Conservation (phyloP, 2,888 invertebrate genomes). For the Lysandra coridon region DNA sequence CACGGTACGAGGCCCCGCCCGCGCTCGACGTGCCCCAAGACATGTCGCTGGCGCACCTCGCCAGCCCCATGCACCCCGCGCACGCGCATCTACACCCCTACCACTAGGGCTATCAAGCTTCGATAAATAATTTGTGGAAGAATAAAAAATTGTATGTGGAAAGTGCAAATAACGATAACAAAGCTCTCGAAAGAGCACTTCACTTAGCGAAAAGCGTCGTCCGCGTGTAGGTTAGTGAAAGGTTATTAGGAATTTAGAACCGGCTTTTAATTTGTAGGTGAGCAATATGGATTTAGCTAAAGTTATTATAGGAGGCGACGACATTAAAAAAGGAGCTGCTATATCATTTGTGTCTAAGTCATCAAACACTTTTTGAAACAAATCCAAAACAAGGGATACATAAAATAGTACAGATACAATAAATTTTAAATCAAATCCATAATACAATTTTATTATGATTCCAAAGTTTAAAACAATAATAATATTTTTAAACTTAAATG, state of each 20-base stretch:
- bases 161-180: background rate
- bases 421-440: background rate
- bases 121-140: background rate
- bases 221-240: slow-evolving; percentile 17
- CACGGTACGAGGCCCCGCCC: slow-evolving; percentile 17
- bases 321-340: background rate
- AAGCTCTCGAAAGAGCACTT: background rate
- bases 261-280: slow-evolving; percentile 8
- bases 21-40: slow-evolving; percentile 64
- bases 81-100: slow-evolving; percentile 14
- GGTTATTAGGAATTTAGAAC: background rate
- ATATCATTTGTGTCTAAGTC: background rate
- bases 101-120: background rate
- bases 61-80: slow-evolving; percentile 54
- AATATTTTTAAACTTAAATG: background rate
- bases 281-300: slow-evolving; percentile 5
- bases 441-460: background rate
- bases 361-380: background rate
- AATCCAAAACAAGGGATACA: background rate
- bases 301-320: background rate
- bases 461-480: background rate
- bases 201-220: background rate
- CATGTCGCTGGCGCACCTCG: slow-evolving; percentile 69
- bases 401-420: background rate
- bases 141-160: background rate